Percentiles rank a stretch among this genome's conserved stretches.
phyloP scores from a whole-genome alignment of 1,140 invertebrate species.

The Bombus confusus region DNA sequence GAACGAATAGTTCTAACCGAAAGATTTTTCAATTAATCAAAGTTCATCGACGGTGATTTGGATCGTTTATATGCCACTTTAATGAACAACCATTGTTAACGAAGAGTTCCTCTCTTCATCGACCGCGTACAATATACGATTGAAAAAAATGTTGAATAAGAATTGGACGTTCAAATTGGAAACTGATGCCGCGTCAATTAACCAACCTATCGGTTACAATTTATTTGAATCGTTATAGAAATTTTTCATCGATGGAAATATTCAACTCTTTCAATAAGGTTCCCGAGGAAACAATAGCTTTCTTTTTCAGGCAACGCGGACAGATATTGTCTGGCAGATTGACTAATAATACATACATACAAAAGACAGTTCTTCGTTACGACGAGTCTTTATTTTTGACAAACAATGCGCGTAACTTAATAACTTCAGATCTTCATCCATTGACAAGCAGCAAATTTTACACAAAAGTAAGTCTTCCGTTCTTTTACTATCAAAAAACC shows the following conservation, averaged over 20 bases:
- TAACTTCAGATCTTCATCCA: not conserved
- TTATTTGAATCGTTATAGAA: not conserved
- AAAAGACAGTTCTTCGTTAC: not conserved
- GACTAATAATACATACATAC: not conserved
- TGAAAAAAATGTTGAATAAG: not conserved
- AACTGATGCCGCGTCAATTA: slow-evolving; percentile 1
- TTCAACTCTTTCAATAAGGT: not conserved
- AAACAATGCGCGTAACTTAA: not conserved
- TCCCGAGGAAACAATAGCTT: not conserved
- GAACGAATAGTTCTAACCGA: not conserved
- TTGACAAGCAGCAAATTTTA: not conserved
- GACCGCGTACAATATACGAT: not conserved
- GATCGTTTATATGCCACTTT: not conserved
- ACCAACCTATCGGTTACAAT: slow-evolving; percentile 10
- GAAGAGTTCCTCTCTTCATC: not conserved
- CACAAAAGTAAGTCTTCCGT: too few relatives aligned
- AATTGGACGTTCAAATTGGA: slow-evolving; percentile 14
- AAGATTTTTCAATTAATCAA: not conserved
- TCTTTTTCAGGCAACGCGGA: not conserved
- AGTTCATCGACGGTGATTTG: not conserved
- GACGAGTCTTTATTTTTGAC: not conserved
- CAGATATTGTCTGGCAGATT: not conserved
- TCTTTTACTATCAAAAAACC: too few relatives aligned
- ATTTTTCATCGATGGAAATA: not conserved
- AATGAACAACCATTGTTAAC: not conserved